A percentile compares a stretch with the other conserved stretches of the same genome.
phyloP scores from a whole-genome alignment of 2,888 invertebrate genomes.

The Pasiphila rectangulata region DNA sequence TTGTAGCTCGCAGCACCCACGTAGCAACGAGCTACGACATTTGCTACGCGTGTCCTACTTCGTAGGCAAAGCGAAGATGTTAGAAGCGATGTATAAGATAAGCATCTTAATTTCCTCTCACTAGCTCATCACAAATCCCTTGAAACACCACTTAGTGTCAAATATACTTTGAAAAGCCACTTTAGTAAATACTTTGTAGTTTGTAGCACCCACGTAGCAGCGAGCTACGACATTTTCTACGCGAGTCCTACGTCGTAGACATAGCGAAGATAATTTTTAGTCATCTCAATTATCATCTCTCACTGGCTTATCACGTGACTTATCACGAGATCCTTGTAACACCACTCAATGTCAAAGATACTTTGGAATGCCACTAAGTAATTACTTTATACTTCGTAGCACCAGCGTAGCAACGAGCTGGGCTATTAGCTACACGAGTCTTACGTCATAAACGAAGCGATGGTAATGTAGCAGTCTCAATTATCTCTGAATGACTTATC shows the following conservation, averaged over 20 bases:
- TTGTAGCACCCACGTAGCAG: slow-evolving; percentile 28
- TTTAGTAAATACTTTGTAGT: slow-evolving; percentile 33
- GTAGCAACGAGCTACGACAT: slow-evolving; percentile 26
- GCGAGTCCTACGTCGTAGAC: slow-evolving; percentile 4
- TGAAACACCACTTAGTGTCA: slow-evolving; percentile 30
- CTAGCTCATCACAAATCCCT: too few species aligned
- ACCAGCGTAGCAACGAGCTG: slow-evolving; percentile 25
- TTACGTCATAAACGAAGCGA: slow-evolving; percentile 12
- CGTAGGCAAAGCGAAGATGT: background rate
- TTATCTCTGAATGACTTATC: too few species aligned
- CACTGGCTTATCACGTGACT: too few species aligned
- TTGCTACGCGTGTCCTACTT: slow-evolving; percentile 19
- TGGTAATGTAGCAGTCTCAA: too few species aligned
- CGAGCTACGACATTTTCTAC: slow-evolving; percentile 26
- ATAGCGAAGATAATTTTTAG: background rate
- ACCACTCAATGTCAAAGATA: slow-evolving; percentile 28
- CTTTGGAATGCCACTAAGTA: slow-evolving; percentile 31
- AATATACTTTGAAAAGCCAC: slow-evolving; percentile 27
- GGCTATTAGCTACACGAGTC: slow-evolving; percentile 19
- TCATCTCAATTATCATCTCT: too few species aligned
- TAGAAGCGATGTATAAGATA: too few species aligned
- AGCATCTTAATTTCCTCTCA: too few species aligned
- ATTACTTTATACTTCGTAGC: slow-evolving; percentile 33
- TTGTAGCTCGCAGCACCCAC: slow-evolving; percentile 28
- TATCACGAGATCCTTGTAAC: too few species aligned